phyloP scores from a whole-genome alignment of 2,797 vertebrate species.

The Alfaro cultratus region DNA sequence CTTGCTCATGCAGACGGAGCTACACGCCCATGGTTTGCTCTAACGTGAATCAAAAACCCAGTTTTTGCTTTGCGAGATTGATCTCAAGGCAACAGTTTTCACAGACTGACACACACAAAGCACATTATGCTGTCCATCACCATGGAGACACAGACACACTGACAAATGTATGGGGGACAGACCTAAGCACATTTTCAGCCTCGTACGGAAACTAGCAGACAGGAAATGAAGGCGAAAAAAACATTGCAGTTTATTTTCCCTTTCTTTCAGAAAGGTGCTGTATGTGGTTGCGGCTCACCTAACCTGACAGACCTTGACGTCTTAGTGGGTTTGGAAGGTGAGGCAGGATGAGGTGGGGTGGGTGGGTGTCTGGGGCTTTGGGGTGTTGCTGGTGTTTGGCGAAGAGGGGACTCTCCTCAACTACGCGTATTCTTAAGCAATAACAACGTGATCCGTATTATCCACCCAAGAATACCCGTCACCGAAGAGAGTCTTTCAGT shows the following conservation, averaged over 20 bases:
- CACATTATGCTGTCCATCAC: slow-evolving; percentile 31
- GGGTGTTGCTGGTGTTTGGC: slow-evolving; percentile 62
- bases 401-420: slow-evolving; percentile 98
- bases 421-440: slow-evolving; percentile 99
- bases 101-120: slow-evolving; percentile 34
- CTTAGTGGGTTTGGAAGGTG: slow-evolving; percentile 42
- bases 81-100: slow-evolving; percentile 18
- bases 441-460: slow-evolving; percentile 99
- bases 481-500: slow-evolving; percentile 97
- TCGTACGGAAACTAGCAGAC: slow-evolving; percentile 20
- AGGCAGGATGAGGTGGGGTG: slow-evolving; percentile 25
- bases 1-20: slow-evolving; percentile 1
- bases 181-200: slow-evolving; percentile 31
- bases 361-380: slow-evolving; percentile 45
- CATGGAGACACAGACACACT: slow-evolving; percentile 56
- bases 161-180: slow-evolving; percentile 53
- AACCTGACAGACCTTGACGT: slow-evolving; percentile 58
- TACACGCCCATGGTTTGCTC: not conserved
- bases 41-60: not conserved
- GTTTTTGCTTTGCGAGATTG: slow-evolving; percentile 4
- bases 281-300: slow-evolving; percentile 43
- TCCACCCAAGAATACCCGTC: slow-evolving; percentile 99
- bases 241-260: slow-evolving; percentile 33
- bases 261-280: slow-evolving; percentile 26
- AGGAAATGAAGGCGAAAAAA: slow-evolving; percentile 41